phyloP scores from a whole-genome alignment of 2,888 invertebrate genomes.

The Myopa tessellatipennis region DNA sequence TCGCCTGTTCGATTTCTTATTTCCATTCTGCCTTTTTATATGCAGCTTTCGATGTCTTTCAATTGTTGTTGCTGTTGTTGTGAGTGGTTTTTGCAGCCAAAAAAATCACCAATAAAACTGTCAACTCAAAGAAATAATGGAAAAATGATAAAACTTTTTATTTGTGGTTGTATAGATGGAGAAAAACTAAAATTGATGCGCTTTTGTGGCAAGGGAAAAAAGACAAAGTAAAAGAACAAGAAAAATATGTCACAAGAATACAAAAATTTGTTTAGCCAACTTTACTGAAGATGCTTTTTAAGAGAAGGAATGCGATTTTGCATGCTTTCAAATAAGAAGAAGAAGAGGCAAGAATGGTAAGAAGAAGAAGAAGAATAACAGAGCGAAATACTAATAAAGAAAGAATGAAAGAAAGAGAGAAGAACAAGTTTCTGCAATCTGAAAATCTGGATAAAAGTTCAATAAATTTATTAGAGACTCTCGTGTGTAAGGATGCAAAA shows the following conservation, averaged over 20 bases:
- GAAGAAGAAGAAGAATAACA: neutral
- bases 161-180: conserved; percentile 3
- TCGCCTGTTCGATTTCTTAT: neutral
- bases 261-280: conserved; percentile 30
- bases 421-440: neutral
- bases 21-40: neutral
- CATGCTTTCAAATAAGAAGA: no score
- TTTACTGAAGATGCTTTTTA: conserved; percentile 10
- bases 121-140: conserved; percentile 33
- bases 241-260: conserved; percentile 25
- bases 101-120: conserved; percentile 34
- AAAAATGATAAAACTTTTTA: conserved; percentile 38
- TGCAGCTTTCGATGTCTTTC: neutral
- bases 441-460: conserved; percentile 8
- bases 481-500: neutral
- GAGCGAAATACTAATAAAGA: neutral
- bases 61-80: conserved; percentile 10
- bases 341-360: no score
- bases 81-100: neutral
- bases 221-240: neutral
- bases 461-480: conserved; percentile 14
- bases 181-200: conserved; percentile 14
- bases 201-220: neutral
- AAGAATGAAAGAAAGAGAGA: neutral
- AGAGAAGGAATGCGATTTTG: conserved; percentile 3